Evolutionary conservation across 2,888 invertebrate genomes (phyloP), one percentile per base, ranked within the genome.

Genomic region (Mythimna loreyi): DNA sequence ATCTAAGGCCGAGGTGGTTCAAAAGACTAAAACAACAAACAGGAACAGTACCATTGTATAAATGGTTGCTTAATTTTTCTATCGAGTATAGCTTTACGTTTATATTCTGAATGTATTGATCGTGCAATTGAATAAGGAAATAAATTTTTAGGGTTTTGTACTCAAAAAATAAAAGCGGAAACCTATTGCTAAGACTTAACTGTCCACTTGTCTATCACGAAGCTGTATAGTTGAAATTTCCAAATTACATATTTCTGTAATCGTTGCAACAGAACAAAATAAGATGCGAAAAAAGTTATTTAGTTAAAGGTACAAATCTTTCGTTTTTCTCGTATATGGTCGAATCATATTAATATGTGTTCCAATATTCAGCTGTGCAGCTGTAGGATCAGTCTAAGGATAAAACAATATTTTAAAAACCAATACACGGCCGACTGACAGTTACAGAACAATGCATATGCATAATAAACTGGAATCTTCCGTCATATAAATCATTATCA

Each of bases 391-490:
- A 28, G 28, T 7, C 40, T 50, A 25, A 49, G 71, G 62, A 61
- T 65, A 71, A 63, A 77, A 69, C 70, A 71, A 61, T 59, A 53
- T 57, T 80, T 78, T 58, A 70, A 63, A 72, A 84, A 69, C 52
- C 82, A 50, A 69, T 67, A 74, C 84, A 79, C 76, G 84, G 53
- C 9, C 50, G 45, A 43, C 60, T 64, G 63, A 72, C 71, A 72
- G 61, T 56, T 71, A 75, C 71, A 78, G 65, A 82, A 83, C 76
- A 84, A 82, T 82, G 70, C 82, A 79, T 78, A 72, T 82, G 74
- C 71, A 83, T 77, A 68, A 62, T 72, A 56, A 62, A 67, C 69
- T 59, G 69, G 76, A 82, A 76, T 81, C 75, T 76, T 78, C 80
- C 80, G 72, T 73, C 72, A 75, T 72, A 75, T 76, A 75, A 75